Evolutionary conservation across 1,140 invertebrate species (phyloP).

Genomic region (Drosophila nannoptera): DNA sequence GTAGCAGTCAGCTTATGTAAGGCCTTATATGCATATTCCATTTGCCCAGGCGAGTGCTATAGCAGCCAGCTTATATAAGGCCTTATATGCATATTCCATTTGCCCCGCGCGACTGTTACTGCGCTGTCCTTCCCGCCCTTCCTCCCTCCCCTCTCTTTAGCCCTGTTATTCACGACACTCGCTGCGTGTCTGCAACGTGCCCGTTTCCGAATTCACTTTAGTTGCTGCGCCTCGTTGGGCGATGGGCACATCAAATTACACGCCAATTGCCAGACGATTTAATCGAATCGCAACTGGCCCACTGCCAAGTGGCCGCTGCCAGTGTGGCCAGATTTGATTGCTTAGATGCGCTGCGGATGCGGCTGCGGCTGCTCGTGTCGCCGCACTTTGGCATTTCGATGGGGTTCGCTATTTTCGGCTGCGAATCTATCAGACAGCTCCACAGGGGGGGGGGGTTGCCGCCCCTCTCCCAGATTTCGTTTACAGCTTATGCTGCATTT

Average conservation of each 20-base stretch:
- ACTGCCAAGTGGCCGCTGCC: constrained; percentile 12
- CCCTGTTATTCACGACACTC: background rate
- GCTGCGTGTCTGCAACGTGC: constrained; percentile 21
- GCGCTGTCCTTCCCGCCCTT: background rate
- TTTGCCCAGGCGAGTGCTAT: too few species aligned
- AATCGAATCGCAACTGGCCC: constrained; percentile 29
- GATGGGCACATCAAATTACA: constrained; percentile 38
- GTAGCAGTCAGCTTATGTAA: background rate
- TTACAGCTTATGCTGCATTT: constrained; percentile 18
- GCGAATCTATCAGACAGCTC: constrained; percentile 1
- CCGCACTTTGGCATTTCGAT: constrained; percentile 60
- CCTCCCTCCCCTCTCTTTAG: background rate
- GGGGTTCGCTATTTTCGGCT: constrained; percentile 41
- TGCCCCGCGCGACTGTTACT: background rate
- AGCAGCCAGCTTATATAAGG: background rate
- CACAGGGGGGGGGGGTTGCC: too few species aligned
- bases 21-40: too few species aligned
- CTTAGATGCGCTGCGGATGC: constrained; percentile 16
- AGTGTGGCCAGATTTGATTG: constrained; percentile 17
- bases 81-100: background rate
- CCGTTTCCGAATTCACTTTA: constrained; percentile 11
- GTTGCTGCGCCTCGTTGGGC: constrained; percentile 17
- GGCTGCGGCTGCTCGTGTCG: constrained; percentile 26
- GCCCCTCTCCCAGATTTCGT: constrained; percentile 5
- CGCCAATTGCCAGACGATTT: constrained; percentile 38